A percentile compares a stretch with the other conserved stretches of the same genome.
phyloP scores from a whole-genome alignment of 2,888 invertebrate species.

The Trissolcus japonicus region DNA sequence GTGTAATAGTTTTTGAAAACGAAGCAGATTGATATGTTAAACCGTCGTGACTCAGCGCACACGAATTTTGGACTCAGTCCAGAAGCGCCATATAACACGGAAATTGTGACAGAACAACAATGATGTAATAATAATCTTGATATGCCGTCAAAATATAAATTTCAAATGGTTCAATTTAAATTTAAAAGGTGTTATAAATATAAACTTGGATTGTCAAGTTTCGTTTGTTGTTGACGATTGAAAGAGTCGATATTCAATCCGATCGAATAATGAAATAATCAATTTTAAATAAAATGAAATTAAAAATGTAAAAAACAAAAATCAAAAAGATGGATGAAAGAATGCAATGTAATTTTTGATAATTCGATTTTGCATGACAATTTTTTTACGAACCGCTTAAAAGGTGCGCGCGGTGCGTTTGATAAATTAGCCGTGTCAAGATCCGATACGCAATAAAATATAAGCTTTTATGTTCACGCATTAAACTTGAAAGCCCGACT shows the following conservation, averaged over 20 bases:
- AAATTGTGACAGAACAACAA: constrained; percentile 20
- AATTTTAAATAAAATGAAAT: no score
- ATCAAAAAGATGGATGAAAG: no score
- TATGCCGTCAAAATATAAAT: no score
- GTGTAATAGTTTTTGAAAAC: constrained; percentile 36
- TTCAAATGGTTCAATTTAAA: no score
- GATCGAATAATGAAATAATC: no score
- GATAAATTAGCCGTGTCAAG: constrained; percentile 53
- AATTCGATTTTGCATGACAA: background rate
- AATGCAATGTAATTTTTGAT: background rate
- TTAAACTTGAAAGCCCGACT: constrained; percentile 50
- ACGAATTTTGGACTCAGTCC: constrained; percentile 44
- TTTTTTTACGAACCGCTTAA: constrained; percentile 27
- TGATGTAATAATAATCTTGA: constrained; percentile 17
- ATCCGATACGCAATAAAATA: constrained; percentile 56
- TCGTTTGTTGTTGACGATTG: no score
- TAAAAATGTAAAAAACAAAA: no score
- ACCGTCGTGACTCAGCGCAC: constrained; percentile 36
- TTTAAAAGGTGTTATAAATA: constrained; percentile 7
- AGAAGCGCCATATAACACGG: constrained; percentile 15
- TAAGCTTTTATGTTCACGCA: constrained; percentile 48
- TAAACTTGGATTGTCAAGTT: background rate
- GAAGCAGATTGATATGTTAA: constrained; percentile 52
- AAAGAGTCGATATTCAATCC: no score
- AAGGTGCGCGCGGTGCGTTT: constrained; percentile 50